Conservation (phyloP, 2,888 invertebrate genomes). For the Hirtodrosophila trivittata region DNA sequence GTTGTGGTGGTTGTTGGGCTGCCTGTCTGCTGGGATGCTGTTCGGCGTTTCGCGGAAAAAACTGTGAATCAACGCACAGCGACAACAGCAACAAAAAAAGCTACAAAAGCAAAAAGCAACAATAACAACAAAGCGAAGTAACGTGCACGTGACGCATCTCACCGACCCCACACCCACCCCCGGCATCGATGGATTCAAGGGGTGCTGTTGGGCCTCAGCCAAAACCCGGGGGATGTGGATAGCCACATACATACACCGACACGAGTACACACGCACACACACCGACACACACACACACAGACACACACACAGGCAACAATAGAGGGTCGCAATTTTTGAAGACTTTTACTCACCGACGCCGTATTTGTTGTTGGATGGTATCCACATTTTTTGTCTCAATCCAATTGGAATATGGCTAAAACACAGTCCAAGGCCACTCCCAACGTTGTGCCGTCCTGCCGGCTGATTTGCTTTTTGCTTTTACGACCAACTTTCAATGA, state of each 20-base stretch:
- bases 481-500: constrained; percentile 35
- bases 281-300: constrained; percentile 3
- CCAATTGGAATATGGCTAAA: constrained; percentile 42
- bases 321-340: constrained; percentile 27
- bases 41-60: constrained; percentile 73
- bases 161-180: constrained; percentile 17
- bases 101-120: constrained; percentile 40
- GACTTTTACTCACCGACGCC: constrained; percentile 82
- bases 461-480: constrained; percentile 26
- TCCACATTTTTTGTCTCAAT: constrained; percentile 81
- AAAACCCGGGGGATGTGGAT: constrained; percentile 44
- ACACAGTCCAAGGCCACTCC: constrained; percentile 55
- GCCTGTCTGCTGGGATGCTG: constrained; percentile 53
- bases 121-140: constrained; percentile 48
- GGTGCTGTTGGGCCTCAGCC: constrained; percentile 46
- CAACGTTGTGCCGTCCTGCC: constrained; percentile 34
- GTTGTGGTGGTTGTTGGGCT: constrained; percentile 14
- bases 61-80: constrained; percentile 67
- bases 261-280: constrained; percentile 3
- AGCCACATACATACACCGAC: constrained; percentile 14
- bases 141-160: constrained; percentile 71
- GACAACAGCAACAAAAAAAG: constrained; percentile 44
- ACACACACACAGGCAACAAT: not conserved
- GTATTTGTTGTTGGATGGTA: constrained; percentile 84
- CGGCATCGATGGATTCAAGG: constrained; percentile 11